Conservation (phyloP, 2,888 invertebrate genomes). For the Bombylius discolor region DNA sequence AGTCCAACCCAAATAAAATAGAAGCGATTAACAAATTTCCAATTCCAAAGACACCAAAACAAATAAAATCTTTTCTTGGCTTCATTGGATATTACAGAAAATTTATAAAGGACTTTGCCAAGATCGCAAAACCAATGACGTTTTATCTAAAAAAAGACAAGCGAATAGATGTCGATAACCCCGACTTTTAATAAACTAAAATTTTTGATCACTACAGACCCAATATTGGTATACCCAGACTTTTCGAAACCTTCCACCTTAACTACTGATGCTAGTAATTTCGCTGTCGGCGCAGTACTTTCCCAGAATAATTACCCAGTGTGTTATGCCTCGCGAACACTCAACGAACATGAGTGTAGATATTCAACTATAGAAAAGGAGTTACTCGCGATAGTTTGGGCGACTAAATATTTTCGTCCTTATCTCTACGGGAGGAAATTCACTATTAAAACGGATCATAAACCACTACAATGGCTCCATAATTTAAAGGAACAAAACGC, state of each 20-base stretch:
- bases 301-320: slow-evolving; percentile 1
- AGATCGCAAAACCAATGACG: too few relatives aligned
- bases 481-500: slow-evolving; percentile 8
- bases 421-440: slow-evolving; percentile 8
- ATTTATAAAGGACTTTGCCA: too few relatives aligned
- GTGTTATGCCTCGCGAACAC: slow-evolving; percentile 3
- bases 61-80: too few relatives aligned
- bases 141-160: too few relatives aligned
- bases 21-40: slow-evolving; percentile 1
- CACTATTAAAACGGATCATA: slow-evolving; percentile 5
- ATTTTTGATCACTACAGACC: too few relatives aligned
- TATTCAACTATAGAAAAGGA: slow-evolving; percentile 9
- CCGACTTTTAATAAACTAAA: too few relatives aligned
- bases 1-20: slow-evolving; percentile 6
- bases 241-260: too few relatives aligned
- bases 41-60: not conserved
- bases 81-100: too few relatives aligned
- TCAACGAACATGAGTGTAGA: slow-evolving; percentile 3
- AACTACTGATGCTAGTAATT: not conserved
- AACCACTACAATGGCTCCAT: slow-evolving; percentile 10
- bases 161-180: too few relatives aligned
- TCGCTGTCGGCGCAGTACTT: not conserved
- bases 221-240: too few relatives aligned
- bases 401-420: slow-evolving; percentile 3
- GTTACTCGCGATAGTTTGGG: slow-evolving; percentile 4